Evolutionary conservation across 2,797 vertebrate species (phyloP).

Genomic region (Silurus aristotelis): DNA sequence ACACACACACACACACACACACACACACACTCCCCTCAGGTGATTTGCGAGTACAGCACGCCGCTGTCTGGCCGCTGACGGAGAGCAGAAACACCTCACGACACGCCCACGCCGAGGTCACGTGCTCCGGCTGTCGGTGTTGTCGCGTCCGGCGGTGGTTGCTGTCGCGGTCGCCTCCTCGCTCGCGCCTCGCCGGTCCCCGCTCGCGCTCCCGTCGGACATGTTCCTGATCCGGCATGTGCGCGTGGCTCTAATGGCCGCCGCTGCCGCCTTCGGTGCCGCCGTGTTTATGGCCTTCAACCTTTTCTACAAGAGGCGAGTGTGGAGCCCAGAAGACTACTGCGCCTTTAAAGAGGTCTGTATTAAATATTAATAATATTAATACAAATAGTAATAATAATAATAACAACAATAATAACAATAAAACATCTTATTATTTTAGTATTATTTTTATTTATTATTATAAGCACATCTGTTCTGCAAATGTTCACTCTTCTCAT

Average conservation of each 20-base stretch:
- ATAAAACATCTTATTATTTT: too few relatives aligned
- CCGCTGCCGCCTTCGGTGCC: constrained; percentile 81
- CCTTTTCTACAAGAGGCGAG: constrained; percentile 73
- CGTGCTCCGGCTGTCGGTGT: constrained; percentile 37
- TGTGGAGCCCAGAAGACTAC: constrained; percentile 71
- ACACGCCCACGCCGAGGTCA: constrained; percentile 47
- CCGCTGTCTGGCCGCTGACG: constrained; percentile 31
- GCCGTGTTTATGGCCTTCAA: constrained; percentile 83
- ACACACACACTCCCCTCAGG: too few relatives aligned
- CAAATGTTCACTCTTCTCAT: not conserved
- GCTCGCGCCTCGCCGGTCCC: not conserved
- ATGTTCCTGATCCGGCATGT: constrained; percentile 79
- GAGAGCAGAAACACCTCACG: constrained; percentile 29
- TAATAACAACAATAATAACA: not conserved
- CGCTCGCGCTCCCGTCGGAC: not conserved
- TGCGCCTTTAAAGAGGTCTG: constrained; percentile 72
- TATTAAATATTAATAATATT: not conserved
- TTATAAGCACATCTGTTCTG: not conserved
- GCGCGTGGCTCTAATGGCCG: constrained; percentile 79
- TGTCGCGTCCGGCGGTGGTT: not conserved
- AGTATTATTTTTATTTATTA: too few relatives aligned
- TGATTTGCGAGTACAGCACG: constrained; percentile 13
- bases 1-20: too few relatives aligned
- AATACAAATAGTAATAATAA: not conserved
- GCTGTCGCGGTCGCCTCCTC: not conserved